Base-by-base conservation (phyloP, 2,888 invertebrate genomes). In the Argynnis bischoffii region DNA sequence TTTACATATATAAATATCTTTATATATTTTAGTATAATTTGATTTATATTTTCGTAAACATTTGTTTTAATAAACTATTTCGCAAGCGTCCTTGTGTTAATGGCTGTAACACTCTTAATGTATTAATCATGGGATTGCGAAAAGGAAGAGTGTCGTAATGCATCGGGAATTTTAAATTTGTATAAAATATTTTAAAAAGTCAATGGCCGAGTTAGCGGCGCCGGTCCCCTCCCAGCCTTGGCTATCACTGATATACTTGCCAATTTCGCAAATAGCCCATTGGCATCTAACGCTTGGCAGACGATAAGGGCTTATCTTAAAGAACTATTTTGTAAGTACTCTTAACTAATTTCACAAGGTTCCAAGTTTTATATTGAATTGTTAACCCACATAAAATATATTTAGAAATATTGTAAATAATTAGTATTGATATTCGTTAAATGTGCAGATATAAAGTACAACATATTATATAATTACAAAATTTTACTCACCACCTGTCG, bases 401-500 rank as follows among this genome's bases (percentile, higher is more conserved):
- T 11, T 41, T 11, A 11, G 6, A 35, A 35, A 41, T 41, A 41
- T 41, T 8, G 11, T 41, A 41, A 41, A 41, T 41, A 8, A 41
- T 41, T 41, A 41, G 35, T 16, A 18, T 8, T 59, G 31, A 18
- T 50, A 35, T n/a, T 21, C 16, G 14, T 26, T 60, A 60, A 26
- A 26, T 26, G 26, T 48, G 46, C 35, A 3, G 18, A 18, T 51
- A 14, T 46, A 57, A 57, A 15, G 8, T 14, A 48, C n/a, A 53
- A 18, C 16, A 18, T 51, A 70, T 26, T 54, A n/a, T n/a, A n/a
- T 35, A 21, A 48, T 61, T 21, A 46, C n/a, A 57, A 46, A 31
- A n/a, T 50, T 55, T 26, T 72, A 83, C 95, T 95, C 82, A 96
- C 96, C 96, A 82, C 95, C 95, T 71, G 95, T 95, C 59, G 96